Base-by-base conservation (phyloP, 2,797 vertebrate genomes). In the Falco cherrug region DNA sequence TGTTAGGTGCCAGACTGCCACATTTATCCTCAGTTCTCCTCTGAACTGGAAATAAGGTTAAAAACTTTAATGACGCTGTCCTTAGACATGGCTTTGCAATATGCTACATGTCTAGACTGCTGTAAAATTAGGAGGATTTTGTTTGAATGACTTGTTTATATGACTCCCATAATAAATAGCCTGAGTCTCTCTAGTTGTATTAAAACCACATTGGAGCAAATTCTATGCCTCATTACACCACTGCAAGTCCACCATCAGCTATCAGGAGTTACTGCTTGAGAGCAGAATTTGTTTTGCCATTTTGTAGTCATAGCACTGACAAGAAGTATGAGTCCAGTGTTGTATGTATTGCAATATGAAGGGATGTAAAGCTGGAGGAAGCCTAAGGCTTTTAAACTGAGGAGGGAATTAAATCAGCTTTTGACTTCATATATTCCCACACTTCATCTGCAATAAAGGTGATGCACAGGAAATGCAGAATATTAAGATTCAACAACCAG, bases 121-220 rank as follows among this genome's bases (percentile, higher is more conserved):
- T 94, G 70, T 90, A 93, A 96, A 96, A 96, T 90, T 89, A 94
- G 82, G 48, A 93, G 96, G 93, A 91, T 95, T 96, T 97, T 86
- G 79, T 93, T 91, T 84, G 92, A 94, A 91, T 78, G 73, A 95
- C 73, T 97, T 97, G 93, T 97, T 96, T 97, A 97, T 89, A 71
- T 84, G 89, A 94, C 76, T 96, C 85, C 77, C 80, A 53, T 96
- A 90, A 96, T 91, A 96, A 95, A 95, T 92, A 94, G 74, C 63
- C 37, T 26, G 37, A 67, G 28, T 92, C 51, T 92, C 63, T 64
- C 74, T 74, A 33, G 54, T 68, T 93, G 65, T 94, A 95, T 92
- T 92, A 94, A 96, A 97, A 96, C 16, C 90, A 97, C 51, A 94
- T 88, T 93, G 82, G 51, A 87, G 53, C 63, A 84, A 86, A 86